Evolutionary conservation across 2,113 vertebrate genomes (phyloP), one percentile per base, ranked within the genome.

Genomic region (Siniperca chuatsi): DNA sequence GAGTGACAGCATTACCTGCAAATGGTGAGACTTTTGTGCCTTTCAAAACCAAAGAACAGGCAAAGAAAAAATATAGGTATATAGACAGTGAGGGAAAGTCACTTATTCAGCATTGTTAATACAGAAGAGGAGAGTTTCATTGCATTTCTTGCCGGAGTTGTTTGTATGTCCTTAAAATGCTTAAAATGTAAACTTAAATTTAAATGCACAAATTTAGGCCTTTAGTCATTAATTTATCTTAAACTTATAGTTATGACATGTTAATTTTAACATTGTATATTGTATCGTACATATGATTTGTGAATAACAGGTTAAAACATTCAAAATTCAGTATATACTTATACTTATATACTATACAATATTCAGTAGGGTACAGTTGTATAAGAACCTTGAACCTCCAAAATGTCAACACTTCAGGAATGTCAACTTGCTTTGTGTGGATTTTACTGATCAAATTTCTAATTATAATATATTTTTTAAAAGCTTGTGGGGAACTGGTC

Each of bases 21-120:
- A 46, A 93, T 92, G 92, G 92, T 92, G 84, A 93, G 89, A 85
- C 0, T 6, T 37, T 58, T 76, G 48, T 40, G 6, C 70, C 16
- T 40, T 82, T 50, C 4, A 4, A 18, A 58, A 44, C 12, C 2
- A 35, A 60, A 81, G 13, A 61, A 7, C 9, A 75, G 16, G 2
- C n/a, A 52, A 2, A 71, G 21, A 55, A 46, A 16, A 55, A 46
- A 16, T 0, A 13, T 2, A 23, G 16, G 3, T 48, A 4, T 7
- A 23, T 8, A 11, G 44, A 64, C 2, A 46, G 9, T 42, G 4
- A 66, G 8, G 37, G 6, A 29, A 18, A 23, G 25, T 40, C 9
- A 13, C 0, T 23, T 7, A 15, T 23, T 57, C n/a, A 37, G 44
- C 15, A 25, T 15, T 25, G 29, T 10, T 37, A 33, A 29, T 12